Evolutionary conservation across 2,797 vertebrate species (phyloP).

Genomic region (Clamator glandarius): DNA sequence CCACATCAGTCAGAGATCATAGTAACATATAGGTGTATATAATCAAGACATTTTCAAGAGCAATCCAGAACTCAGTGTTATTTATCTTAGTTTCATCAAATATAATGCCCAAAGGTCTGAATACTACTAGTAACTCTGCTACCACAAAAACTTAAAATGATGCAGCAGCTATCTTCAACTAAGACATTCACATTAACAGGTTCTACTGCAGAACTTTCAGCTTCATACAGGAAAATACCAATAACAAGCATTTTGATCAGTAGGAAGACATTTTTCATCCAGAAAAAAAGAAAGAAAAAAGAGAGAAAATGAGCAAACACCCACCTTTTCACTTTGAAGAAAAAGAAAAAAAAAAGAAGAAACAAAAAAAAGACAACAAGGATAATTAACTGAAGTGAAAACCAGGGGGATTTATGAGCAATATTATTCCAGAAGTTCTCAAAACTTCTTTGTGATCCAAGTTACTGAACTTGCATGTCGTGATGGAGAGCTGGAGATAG

Average conservation of each 20-base stretch:
- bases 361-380: not conserved
- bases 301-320: not conserved
- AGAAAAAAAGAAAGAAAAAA: not conserved
- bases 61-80: not conserved
- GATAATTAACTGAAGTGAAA: not conserved
- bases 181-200: not conserved
- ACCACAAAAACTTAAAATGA: not conserved
- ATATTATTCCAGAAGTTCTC: not conserved
- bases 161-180: not conserved
- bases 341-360: not conserved
- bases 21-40: not conserved
- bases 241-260: not conserved
- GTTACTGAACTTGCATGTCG: not conserved
- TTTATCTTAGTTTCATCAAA: not conserved
- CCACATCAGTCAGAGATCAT: not conserved
- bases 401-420: not conserved
- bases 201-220: not conserved
- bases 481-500: not conserved
- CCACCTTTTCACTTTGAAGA: not conserved
- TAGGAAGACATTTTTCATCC: not conserved
- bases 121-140: not conserved
- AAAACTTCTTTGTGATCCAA: not conserved
- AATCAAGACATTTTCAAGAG: not conserved
- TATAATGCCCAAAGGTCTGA: not conserved
- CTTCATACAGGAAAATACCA: not conserved